phyloP scores from a whole-genome alignment of 2,797 vertebrate species.

The Channallabes apus region DNA sequence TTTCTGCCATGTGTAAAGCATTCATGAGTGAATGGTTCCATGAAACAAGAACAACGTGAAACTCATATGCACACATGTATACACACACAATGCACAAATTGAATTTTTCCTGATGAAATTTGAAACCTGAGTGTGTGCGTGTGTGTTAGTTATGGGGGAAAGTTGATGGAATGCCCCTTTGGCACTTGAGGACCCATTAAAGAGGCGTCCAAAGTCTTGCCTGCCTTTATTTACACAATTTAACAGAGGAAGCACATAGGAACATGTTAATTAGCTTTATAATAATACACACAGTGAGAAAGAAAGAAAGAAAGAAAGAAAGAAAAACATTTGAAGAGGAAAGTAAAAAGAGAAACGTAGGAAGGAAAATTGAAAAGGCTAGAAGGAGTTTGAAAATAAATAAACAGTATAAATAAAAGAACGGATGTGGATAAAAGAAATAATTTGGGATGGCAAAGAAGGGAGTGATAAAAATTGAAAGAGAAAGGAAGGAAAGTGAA shows the following conservation, averaged over 20 bases:
- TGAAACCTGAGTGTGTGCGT: constrained; percentile 55
- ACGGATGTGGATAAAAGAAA: neutral
- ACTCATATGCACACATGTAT: neutral
- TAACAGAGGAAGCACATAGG: constrained; percentile 11
- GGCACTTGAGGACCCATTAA: constrained; percentile 44
- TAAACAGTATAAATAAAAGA: neutral
- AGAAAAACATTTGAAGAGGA: neutral
- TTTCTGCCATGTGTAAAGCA: neutral
- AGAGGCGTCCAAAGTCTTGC: constrained; percentile 28
- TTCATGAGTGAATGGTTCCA: neutral
- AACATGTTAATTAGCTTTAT: constrained; percentile 26
- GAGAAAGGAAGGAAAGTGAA: too few species aligned
- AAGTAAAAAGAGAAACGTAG: neutral
- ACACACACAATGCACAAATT: constrained; percentile 55
- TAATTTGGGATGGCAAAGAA: neutral
- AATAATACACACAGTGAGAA: constrained; percentile 12
- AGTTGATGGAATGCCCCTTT: constrained; percentile 44
- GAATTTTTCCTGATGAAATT: constrained; percentile 60
- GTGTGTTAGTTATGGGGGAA: constrained; percentile 26
- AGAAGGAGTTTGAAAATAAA: neutral
- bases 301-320: neutral
- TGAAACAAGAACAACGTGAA: neutral
- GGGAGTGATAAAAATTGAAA: too few species aligned
- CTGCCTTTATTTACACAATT: constrained; percentile 24
- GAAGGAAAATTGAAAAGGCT: neutral